phyloP scores from a whole-genome alignment of 2,113 vertebrate genomes.

The Saguinus imperator region DNA sequence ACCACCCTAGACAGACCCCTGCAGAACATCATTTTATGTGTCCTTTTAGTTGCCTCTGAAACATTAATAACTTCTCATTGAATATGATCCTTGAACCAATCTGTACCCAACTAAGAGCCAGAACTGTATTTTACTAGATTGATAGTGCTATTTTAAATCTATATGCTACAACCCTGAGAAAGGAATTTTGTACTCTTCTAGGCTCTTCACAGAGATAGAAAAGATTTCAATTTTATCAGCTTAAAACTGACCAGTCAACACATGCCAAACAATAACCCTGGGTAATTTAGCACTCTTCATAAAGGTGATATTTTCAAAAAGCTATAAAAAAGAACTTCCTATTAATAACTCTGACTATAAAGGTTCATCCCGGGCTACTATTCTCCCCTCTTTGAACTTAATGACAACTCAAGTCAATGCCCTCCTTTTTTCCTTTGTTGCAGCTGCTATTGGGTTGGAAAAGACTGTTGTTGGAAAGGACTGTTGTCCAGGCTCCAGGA shows the following conservation, averaged over 20 bases:
- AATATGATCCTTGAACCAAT: constrained; percentile 73
- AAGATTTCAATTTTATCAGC: constrained; percentile 64
- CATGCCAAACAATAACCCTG: constrained; percentile 68
- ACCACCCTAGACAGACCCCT: constrained; percentile 67
- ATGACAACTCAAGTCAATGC: constrained; percentile 70
- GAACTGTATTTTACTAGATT: constrained; percentile 66
- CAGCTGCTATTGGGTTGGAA: constrained; percentile 62
- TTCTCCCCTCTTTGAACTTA: constrained; percentile 78
- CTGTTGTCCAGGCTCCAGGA: constrained; percentile 79
- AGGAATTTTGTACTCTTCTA: constrained; percentile 32
- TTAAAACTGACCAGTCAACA: constrained; percentile 68
- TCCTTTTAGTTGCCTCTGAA: constrained; percentile 76
- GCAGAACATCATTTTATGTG: constrained; percentile 72
- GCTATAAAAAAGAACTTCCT: constrained; percentile 67
- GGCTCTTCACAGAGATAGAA: constrained; percentile 27
- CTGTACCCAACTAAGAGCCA: constrained; percentile 53
- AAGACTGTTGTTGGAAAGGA: constrained; percentile 68
- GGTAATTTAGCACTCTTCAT: constrained; percentile 72
- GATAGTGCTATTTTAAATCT: constrained; percentile 70
- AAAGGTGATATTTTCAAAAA: constrained; percentile 74
- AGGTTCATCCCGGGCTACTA: constrained; percentile 53
- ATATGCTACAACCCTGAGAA: constrained; percentile 19
- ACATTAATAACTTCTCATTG: constrained; percentile 76
- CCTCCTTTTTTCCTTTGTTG: constrained; percentile 63
- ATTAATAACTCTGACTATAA: constrained; percentile 72